Base-by-base conservation (phyloP, 2,797 vertebrate genomes). In the Acanthurus tractus region DNA sequence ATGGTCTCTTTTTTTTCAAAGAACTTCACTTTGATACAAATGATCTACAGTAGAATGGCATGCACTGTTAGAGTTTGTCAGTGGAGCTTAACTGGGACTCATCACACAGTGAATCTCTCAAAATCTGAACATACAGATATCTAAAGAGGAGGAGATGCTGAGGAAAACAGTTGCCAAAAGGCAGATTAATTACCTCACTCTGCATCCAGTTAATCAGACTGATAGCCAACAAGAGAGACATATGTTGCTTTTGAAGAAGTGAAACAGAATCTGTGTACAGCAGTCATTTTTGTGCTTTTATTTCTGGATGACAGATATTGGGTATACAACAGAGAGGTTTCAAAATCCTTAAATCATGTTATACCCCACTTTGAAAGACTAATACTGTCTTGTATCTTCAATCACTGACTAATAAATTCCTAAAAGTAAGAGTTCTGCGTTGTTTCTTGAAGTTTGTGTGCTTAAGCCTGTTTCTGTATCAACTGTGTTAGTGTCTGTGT, bases 361-460 rank as follows among this genome's bases (percentile, higher is more conserved):
- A 63, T 0, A 5, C 49, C 17, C 5, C 17, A 56, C 9, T 85
- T 53, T 75, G 18, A 53, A 38, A 55, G 11, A 23, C 20, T 22
- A 42, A 8, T 66, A 40, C 18, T 44, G 63, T 73, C 20, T 56
- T n/a, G 29, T 57, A 8, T 10, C 12, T 23, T 67, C 38, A 36
- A 50, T 48, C 11, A 62, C 10, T 8, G 22, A 59, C 9, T 46
- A 40, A 8, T 54, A 58, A 44, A 63, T 48, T 4, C 11, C 34
- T 38, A 36, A 34, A 49, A 48, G n/a, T 40, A 57, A 22, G 20
- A 29, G 22, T 55, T 48, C 55, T 45, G 17, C 8, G 48, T 1
- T 45, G 59, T 64, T 65, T 75, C 20, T 44, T 14, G 20, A 61
- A 22, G 44, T 73, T 34, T 81, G 23, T 71, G 62, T 64, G 61